Evolutionary conservation across 2,888 invertebrate species (phyloP), one percentile per base, ranked within the genome.

Genomic region (Piscicola geometra): DNA sequence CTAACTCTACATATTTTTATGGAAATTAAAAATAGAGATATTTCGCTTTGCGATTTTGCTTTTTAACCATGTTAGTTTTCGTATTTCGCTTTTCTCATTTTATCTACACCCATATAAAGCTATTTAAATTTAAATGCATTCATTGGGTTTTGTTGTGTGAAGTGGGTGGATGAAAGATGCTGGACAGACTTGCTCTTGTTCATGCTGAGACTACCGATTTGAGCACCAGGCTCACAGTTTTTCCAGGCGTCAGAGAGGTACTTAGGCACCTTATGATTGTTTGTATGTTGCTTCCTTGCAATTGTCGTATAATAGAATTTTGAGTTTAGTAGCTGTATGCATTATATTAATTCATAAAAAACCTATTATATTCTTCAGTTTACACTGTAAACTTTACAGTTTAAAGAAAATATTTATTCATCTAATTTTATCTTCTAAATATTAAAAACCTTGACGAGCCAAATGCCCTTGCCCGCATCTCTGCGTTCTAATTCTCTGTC

Each of bases 171-270:
- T 56, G 25, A 18, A 18, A 21, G 15, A 56, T 56, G 60, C 15
- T 5, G 5, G 60, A 56, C 60, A 56, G n/a, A 28, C 28, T 50
- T 50, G 36, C 35, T 56, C 28, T 86, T 85, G 18, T 83, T 83
- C 66, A 97, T 96, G 83, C 91, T 91, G 75, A 97, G 87, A 86
- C 94, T 94, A 21, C 95, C 97, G 67, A 96, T 95, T 88, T 95
- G 94, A 82, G 93, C 90, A 83, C 92, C 92, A 66, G 92, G 92
- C n/a, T 91, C 90, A 12, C 93, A 91, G 84, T 92, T 93, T 83
- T 93, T 92, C 97, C 97, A 97, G 88, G 92, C 91, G 82, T 92
- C 93, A 3, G 95, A 93, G 81, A 97, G 91, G 85, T 97, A 97
- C 87, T 97, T 97, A 0, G 97, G 97, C 15, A 89, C 88, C 88